phyloP scores from a whole-genome alignment of 2,888 invertebrate genomes.

The Acleris emargana region DNA sequence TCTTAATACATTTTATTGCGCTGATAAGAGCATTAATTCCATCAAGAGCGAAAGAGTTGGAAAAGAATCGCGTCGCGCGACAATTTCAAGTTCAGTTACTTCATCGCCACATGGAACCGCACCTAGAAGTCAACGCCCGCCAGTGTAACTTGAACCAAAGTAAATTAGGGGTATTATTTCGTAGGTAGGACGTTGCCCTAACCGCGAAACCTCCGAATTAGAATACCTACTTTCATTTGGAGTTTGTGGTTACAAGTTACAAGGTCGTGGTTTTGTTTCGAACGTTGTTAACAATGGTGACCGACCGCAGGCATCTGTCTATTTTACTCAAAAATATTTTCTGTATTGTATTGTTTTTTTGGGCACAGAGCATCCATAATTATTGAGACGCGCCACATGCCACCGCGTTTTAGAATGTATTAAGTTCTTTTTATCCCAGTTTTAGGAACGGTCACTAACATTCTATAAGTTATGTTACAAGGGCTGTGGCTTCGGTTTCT shows the following conservation, averaged over 20 bases:
- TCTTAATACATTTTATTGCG: too few relatives aligned
- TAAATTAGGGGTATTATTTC: constrained; percentile 21
- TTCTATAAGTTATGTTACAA: too few relatives aligned
- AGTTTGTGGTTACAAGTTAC: constrained; percentile 4
- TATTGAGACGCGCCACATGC: too few relatives aligned
- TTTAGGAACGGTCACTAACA: too few relatives aligned
- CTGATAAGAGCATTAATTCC: too few relatives aligned
- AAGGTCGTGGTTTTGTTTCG: background rate
- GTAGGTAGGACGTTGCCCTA: constrained; percentile 13
- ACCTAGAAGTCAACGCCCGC: constrained; percentile 11
- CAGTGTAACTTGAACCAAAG: constrained; percentile 20
- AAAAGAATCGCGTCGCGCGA: background rate
- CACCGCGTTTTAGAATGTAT: too few relatives aligned
- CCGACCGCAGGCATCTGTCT: background rate
- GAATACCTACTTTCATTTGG: constrained; percentile 1
- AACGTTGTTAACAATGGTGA: background rate
- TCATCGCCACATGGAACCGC: background rate
- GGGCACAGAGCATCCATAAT: too few relatives aligned
- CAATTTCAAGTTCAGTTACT: constrained; percentile 1
- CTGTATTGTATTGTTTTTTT: too few relatives aligned
- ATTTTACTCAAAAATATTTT: background rate
- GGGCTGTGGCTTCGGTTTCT: too few relatives aligned
- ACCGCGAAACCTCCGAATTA: background rate
- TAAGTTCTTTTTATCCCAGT: too few relatives aligned
- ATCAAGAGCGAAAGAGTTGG: too few relatives aligned